These are phyloP conservation scores for Channa argus DNA, from an alignment of 2,113 vertebrate species.

Conservation along the genomic window DNA sequence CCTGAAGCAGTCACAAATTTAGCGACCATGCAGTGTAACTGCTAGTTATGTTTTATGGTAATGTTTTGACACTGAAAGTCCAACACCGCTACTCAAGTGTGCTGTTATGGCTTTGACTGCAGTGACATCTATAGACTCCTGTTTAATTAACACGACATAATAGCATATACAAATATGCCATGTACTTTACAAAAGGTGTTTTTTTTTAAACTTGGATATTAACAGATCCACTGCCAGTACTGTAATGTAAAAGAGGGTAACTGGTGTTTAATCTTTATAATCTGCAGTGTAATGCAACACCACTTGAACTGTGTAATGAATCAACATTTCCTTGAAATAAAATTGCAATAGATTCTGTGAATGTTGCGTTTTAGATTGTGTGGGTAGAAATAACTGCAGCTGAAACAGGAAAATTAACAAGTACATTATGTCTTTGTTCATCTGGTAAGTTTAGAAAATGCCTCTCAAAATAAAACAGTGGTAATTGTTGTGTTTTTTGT, in stretches of 20 bases:
- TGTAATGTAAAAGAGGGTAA: background rate
- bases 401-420: background rate
- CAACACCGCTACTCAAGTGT: background rate
- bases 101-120: background rate
- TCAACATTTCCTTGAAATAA: slow-evolving; percentile 19
- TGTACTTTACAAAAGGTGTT: too few species aligned
- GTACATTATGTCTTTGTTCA: background rate
- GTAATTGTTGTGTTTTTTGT: background rate
- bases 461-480: background rate
- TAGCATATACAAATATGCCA: too few species aligned
- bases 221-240: background rate
- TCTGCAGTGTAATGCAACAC: too few species aligned
- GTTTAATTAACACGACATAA: too few species aligned
- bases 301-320: slow-evolving; percentile 10
- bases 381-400: background rate
- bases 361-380: background rate
- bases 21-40: too few species aligned
- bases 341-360: background rate
- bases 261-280: background rate
- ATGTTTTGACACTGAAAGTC: background rate
- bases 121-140: background rate
- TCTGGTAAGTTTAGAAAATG: background rate
- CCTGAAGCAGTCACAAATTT: background rate
- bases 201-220: too few species aligned
- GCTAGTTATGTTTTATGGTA: background rate